Evolutionary conservation across 2,888 invertebrate genomes (phyloP).

Genomic region (Yponomeuta sedellus): DNA sequence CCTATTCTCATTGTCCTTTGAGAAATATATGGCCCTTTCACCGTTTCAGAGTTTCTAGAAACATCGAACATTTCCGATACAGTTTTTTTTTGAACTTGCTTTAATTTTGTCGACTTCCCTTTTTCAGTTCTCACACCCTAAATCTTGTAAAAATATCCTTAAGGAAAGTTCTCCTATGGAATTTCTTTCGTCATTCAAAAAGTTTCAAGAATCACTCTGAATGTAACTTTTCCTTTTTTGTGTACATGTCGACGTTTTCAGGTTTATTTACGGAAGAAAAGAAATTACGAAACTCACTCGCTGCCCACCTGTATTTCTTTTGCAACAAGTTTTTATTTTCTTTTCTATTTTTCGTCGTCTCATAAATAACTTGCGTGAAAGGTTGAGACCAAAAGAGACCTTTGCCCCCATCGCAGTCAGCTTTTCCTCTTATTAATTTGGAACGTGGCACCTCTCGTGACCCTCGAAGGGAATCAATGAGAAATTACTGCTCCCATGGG

Average conservation of each 20-base stretch:
- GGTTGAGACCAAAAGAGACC: neutral
- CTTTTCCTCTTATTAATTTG: neutral
- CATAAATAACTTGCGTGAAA: too few relatives aligned
- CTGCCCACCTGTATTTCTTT: too few relatives aligned
- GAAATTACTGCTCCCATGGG: conserved; percentile 36
- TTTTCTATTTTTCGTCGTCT: too few relatives aligned
- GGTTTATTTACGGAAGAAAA: too few relatives aligned
- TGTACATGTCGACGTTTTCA: too few relatives aligned
- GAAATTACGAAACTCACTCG: too few relatives aligned
- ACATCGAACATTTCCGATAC: neutral
- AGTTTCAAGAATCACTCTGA: too few relatives aligned
- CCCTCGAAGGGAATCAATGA: conserved; percentile 19
- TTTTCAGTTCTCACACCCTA: neutral
- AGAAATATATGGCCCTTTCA: neutral
- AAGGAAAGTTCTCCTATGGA: too few relatives aligned
- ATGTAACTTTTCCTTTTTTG: too few relatives aligned
- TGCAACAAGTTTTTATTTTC: too few relatives aligned
- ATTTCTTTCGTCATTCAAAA: too few relatives aligned
- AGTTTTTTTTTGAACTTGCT: neutral
- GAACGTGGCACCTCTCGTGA: neutral
- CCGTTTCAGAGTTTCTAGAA: neutral
- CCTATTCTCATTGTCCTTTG: neutral
- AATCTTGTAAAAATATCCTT: too few relatives aligned
- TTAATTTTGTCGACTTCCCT: neutral
- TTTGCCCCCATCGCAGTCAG: neutral